phyloP scores from a whole-genome alignment of 2,113 vertebrate species.

The Bos javanicus region DNA sequence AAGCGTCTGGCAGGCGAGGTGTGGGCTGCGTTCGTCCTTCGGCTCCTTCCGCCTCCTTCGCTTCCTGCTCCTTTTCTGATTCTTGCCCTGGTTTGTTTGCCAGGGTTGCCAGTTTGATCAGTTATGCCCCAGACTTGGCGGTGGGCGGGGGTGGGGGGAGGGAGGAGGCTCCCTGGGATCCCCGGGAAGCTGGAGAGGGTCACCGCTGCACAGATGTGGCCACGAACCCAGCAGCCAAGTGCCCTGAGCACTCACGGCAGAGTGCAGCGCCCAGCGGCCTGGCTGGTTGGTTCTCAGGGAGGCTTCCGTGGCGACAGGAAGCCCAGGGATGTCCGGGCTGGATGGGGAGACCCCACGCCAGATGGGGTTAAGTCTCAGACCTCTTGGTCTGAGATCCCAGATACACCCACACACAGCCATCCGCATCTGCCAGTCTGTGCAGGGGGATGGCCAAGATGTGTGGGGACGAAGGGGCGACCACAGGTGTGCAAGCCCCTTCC shows the following conservation, averaged over 20 bases:
- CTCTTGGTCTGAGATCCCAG: rapidly evolving
- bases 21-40: rapidly evolving
- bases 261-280: rapidly evolving
- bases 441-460: rapidly evolving
- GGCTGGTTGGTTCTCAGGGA: rapidly evolving
- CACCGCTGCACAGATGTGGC: rapidly evolving
- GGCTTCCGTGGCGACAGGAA: rapidly evolving
- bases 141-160: not conserved
- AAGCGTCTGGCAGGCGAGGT: rapidly evolving
- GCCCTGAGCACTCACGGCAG: rapidly evolving
- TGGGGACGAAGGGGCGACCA: rapidly evolving
- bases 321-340: rapidly evolving
- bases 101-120: rapidly evolving
- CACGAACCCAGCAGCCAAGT: not conserved
- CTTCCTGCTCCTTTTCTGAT: rapidly evolving
- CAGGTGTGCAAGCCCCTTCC: not conserved
- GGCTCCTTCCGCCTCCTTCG: not conserved
- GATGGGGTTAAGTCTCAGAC: rapidly evolving
- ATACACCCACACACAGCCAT: rapidly evolving
- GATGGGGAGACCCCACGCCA: rapidly evolving
- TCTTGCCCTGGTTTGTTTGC: rapidly evolving
- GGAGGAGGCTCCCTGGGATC: not conserved
- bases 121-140: not conserved
- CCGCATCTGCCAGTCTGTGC: not conserved
- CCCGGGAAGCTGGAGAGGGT: not conserved